Percentiles rank a stretch among this genome's conserved stretches.
phyloP scores from a whole-genome alignment of 2,113 vertebrate species.

The Dromiciops gliroides region DNA sequence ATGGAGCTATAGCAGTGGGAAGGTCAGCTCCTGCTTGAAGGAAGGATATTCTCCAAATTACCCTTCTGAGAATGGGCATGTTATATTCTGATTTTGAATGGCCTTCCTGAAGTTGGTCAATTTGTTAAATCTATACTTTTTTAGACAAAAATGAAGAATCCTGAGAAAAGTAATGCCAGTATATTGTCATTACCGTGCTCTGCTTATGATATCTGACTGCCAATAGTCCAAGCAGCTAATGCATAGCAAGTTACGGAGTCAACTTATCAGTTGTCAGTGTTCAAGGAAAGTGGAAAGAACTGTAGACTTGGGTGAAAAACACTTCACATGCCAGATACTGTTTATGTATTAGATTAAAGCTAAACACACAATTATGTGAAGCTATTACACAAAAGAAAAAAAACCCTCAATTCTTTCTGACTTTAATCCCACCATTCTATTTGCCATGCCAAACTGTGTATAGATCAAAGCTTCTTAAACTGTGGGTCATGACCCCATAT shows the following conservation, averaged over 20 bases:
- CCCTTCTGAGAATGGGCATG: no score
- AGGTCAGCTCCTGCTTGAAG: no score
- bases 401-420: no score
- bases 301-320: conserved; percentile 51
- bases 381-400: conserved; percentile 44
- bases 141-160: conserved; percentile 81
- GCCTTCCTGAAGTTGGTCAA: no score
- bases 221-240: conserved; percentile 20
- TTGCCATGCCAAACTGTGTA: no score
- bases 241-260: conserved; percentile 28
- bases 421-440: no score
- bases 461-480: no score
- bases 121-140: conserved; percentile 84
- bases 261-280: conserved; percentile 24
- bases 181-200: neutral
- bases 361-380: conserved; percentile 72
- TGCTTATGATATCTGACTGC: conserved; percentile 30
- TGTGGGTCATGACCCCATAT: no score
- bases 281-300: conserved; percentile 28
- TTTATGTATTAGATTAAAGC: conserved; percentile 61
- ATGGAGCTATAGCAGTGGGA: no score
- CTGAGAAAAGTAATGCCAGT: conserved; percentile 23
- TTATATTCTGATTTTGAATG: no score
- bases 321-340: conserved; percentile 60
- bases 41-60: no score